Evolutionary conservation across 2,888 invertebrate species (phyloP), one percentile per base, ranked within the genome.

Genomic region (Epinotia demarniana): DNA sequence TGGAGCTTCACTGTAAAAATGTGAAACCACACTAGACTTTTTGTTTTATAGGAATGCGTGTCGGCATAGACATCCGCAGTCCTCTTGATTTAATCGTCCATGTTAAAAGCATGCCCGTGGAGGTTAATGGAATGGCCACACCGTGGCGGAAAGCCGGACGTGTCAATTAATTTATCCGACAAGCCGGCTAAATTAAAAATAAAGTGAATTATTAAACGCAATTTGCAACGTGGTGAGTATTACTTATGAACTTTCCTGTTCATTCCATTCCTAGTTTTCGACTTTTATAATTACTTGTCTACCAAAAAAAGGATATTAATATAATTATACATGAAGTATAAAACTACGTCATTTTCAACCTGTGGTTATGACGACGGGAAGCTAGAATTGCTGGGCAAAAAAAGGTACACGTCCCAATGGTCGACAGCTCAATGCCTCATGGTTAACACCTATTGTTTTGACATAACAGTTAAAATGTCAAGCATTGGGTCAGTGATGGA

Each of bases 161-260:
- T 72, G 77, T 78, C 78, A 78, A 78, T 78, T 78, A 75, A 75
- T 75, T 75, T 75, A 75, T 53, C 60, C 73, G 68, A 64, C 70
- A 66, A 75, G 68, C 74, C 76, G 58, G 67, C 71, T 63, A 71
- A 68, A 77, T 72, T 75, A 75, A 77, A 75, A 71, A 58, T 75
- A 72, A 72, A 71, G 66, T 75, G 57, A 70, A 71, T 71, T 74
- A 63, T 66, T 70, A 55, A 73, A 73, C 18, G 27, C 33, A 72
- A 53, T 27, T 49, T 49, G 46, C 73, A 68, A 13, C 19, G 68
- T 27, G n/a, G 9, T 39, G 18, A 39, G 16, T 57, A 43, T 63
- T 43, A 18, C 27, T 46, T 72, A 64, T 58, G n/a, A 46, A 46
- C 19, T 71, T 53, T n/a, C 27, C 27, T 49, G n/a, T 66, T 53